Percentiles rank a stretch among this genome's conserved stretches.
Conservation (phyloP, 2,888 invertebrate species). For the Watsonalla cultraria region DNA sequence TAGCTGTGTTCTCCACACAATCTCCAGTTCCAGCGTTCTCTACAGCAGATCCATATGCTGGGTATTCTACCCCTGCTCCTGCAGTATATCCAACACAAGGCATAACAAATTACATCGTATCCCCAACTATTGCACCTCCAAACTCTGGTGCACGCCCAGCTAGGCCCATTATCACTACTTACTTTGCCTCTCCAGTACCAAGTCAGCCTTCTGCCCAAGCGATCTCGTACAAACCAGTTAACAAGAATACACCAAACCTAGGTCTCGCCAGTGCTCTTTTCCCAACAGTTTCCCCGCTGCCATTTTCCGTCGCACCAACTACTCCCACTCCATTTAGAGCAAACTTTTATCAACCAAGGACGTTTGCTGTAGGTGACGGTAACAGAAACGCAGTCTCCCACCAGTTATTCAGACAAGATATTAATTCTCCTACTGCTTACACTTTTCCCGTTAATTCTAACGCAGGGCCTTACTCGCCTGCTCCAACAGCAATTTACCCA, state of each 20-base stretch:
- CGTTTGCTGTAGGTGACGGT: not conserved
- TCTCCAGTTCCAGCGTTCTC: not conserved
- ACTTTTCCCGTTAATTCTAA: too few species aligned
- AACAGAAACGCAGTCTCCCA: not conserved
- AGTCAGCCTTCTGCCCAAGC: not conserved
- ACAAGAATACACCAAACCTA: not conserved
- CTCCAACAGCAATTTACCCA: not conserved
- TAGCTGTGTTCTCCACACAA: not conserved
- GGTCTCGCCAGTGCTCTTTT: not conserved
- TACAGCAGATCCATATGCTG: not conserved
- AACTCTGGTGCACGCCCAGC: not conserved
- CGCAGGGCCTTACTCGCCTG: not conserved
- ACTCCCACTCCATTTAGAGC: not conserved
- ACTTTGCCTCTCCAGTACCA: constrained; percentile 1
- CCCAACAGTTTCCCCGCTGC: not conserved
- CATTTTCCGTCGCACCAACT: not conserved
- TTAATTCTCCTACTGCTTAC: too few species aligned
- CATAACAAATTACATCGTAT: not conserved
- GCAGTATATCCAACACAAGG: not conserved
- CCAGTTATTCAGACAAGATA: not conserved
- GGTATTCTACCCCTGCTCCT: not conserved
- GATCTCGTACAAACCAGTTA: not conserved
- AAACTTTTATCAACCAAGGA: not conserved
- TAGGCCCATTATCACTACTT: not conserved
- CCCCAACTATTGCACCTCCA: not conserved